Base-by-base conservation (phyloP, 2,888 invertebrate genomes). In the Hypolimnas misippus region DNA sequence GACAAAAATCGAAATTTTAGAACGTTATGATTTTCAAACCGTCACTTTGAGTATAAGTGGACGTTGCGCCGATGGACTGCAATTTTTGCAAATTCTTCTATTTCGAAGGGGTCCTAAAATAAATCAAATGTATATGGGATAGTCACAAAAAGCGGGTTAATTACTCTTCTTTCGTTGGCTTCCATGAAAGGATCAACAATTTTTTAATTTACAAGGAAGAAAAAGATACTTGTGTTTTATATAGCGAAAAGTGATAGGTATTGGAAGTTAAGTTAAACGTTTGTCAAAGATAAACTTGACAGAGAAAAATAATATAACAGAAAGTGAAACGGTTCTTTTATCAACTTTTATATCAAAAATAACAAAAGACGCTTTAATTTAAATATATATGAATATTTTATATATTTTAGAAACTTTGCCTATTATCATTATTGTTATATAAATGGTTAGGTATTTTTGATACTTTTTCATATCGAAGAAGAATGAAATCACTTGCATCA, bases 51-150 rank as follows among this genome's bases (percentile, higher is more conserved):
- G 80, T 77, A 77, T 3, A 83, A 55, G 63, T 72, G 83, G 42
- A 56, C 56, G 61, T 75, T 76, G 76, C 76, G 75, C 76, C 83
- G 84, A 84, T 83, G 80, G 84, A 82, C 79, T 81, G 81, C 81
- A 84, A 88, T 87, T 89, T 91, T 91, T 76, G 91, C 91, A 89
- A 92, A 91, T 89, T 90, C 87, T 87, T 87, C 78, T 83, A 86
- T 90, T 86, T 84, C 80, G 81, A 86, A 89, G 84, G 86, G 82
- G 73, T 83, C 85, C 82, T 81, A 83, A 87, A 89, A 91, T 91
- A 91, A 91, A 92, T 91, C 91, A 91, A 91, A 91, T 84, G 84
- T 82, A 79, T 85, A 84, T 78, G 87, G 89, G 84, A 81, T 82
- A 75, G 82, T 78, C 81, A 83, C 89, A 92, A 92, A 91, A 91